These are phyloP conservation scores for Drusus annulatus DNA, from an alignment of 1,140 invertebrate genomes.

Conservation along the genomic window DNA sequence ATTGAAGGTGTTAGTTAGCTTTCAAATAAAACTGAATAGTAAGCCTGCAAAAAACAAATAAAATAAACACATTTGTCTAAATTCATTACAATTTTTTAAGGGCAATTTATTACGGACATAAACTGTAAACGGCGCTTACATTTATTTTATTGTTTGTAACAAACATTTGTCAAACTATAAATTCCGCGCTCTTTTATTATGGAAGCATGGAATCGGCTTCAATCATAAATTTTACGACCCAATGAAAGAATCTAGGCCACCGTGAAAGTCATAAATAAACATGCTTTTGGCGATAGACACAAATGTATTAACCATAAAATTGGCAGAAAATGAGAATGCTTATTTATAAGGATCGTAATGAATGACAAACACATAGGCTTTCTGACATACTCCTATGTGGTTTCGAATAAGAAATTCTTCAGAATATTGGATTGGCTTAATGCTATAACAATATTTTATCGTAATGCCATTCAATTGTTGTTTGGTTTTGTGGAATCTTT, in stretches of 20 bases:
- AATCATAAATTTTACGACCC: constrained; percentile 21
- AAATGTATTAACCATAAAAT: background rate
- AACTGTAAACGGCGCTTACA: constrained; percentile 10
- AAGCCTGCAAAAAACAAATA: background rate
- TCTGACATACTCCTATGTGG: too few relatives aligned
- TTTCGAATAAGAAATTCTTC: too few relatives aligned
- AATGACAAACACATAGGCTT: too few relatives aligned
- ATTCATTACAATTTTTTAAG: constrained; percentile 17
- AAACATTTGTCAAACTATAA: constrained; percentile 23
- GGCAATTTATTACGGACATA: constrained; percentile 18
- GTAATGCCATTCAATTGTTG: too few relatives aligned
- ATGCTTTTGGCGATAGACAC: background rate
- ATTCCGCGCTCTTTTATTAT: constrained; percentile 5
- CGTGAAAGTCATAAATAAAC: constrained; percentile 4
- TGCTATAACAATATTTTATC: too few relatives aligned
- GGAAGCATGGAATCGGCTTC: background rate
- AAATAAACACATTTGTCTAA: background rate
- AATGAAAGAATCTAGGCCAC: constrained; percentile 18
- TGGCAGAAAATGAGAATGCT: background rate
- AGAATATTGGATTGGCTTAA: too few relatives aligned
- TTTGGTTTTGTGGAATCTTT: too few relatives aligned
- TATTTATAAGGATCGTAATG: background rate
- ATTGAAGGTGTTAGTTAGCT: too few relatives aligned
- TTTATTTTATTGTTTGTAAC: constrained; percentile 22
- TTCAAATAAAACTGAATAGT: background rate